phyloP scores from a whole-genome alignment of 1,140 invertebrate genomes.

The Brachionus calyciflorus region DNA sequence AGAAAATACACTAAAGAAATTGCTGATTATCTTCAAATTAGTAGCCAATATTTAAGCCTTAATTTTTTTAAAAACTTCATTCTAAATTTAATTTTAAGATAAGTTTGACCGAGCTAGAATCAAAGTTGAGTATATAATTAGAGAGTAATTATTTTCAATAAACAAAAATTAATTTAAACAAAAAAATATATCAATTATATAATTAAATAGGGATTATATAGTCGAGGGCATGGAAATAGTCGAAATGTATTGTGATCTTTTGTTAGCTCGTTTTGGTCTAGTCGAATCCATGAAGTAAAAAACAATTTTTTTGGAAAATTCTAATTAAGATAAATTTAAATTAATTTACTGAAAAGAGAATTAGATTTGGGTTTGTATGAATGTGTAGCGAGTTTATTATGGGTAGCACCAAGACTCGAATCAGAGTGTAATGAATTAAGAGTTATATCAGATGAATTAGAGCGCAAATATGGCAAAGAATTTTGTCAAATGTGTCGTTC shows the following conservation, averaged over 20 bases:
- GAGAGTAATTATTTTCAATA: conserved; percentile 65
- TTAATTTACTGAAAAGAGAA: no score
- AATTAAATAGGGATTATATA: conserved; percentile 76
- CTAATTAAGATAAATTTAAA: no score
- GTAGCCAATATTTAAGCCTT: conserved; percentile 20
- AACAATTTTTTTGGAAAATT: conserved; percentile 45
- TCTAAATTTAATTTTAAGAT: conserved; percentile 85
- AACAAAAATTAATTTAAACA: background rate
- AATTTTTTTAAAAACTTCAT: conserved; percentile 49
- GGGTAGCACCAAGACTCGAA: conserved; percentile 80
- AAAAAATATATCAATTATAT: background rate
- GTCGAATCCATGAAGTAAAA: conserved; percentile 91
- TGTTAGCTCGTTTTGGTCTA: conserved; percentile 91
- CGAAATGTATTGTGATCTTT: conserved; percentile 97
- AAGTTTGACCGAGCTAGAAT: conserved; percentile 91
- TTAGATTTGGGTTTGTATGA: conserved; percentile 90
- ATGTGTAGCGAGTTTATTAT: conserved; percentile 90
- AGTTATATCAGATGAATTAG: conserved; percentile 79
- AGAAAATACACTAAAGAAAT: conserved; percentile 43
- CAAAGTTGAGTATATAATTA: conserved; percentile 93
- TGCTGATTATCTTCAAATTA: conserved; percentile 40
- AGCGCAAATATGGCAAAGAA: conserved; percentile 82
- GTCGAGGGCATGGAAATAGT: conserved; percentile 97
- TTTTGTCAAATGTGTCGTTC: conserved; percentile 65
- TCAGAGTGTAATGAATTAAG: conserved; percentile 59